Base-by-base conservation (phyloP, 2,797 vertebrate genomes). In the Danio aesculapii region DNA sequence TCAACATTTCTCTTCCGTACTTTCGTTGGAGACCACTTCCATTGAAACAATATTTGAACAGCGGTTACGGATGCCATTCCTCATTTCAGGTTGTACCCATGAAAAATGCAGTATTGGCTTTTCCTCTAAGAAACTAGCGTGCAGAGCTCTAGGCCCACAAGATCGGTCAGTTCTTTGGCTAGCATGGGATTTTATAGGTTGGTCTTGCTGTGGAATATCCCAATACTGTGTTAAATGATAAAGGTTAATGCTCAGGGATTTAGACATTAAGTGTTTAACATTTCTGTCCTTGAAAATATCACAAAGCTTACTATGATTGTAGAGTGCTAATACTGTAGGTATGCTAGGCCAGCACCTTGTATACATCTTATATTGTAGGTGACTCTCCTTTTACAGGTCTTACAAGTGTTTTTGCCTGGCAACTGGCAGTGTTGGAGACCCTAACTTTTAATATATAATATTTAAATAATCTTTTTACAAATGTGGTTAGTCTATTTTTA, bases 11-110 rank as follows among this genome's bases (percentile, higher is more conserved):
- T 83, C 85, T 92, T 90, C 88, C 86, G 88, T 88, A 90, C 87
- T 87, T 87, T 79, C 82, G 10, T 10, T 11, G 30, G 30, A 82
- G 87, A 91, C 69, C 84, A 82, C 88, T 88, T 91, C 86, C 88
- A 92, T 87, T 92, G 90, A 92, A 93, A 93, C 90, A 92, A 93
- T 93, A 93, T 94, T 94, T 94, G 88, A 92, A 90, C 87, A 92
- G 92, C 84, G 89, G 91, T 93, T 90, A 89, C 88, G 89, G 91
- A 91, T 76, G 84, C 90, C 90, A 88, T 90, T 90, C 89, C 91
- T 91, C 90, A 91, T 91, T 91, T 91, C 89, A 90, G 91, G 89
- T 82, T 91, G 88, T 83, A 90, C 92, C 91, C 91, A 90, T 89
- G 85, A 85, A 90, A 92, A 91, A 81, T 90, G 90, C 89, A 88